Conservation (phyloP, 2,888 invertebrate species). For the Marasmarcha lunaedactyla region DNA sequence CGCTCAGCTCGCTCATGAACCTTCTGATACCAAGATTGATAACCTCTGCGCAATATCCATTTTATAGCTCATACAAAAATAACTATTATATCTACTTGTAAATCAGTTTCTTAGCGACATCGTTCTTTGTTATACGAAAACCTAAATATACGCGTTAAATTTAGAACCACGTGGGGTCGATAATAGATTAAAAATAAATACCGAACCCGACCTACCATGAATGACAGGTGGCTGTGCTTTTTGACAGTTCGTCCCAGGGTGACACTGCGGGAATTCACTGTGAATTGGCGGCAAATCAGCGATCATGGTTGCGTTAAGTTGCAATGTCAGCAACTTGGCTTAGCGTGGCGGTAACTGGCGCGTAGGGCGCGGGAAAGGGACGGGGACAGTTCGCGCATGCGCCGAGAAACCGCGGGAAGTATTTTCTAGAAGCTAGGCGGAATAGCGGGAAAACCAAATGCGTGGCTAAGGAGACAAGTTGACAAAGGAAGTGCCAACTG, state of each 20-base stretch:
- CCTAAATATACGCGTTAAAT: too few species aligned
- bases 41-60: too few species aligned
- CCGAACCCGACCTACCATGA: too few species aligned
- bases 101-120: too few species aligned
- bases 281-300: constrained; percentile 40
- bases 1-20: constrained; percentile 17
- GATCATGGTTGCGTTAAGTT: constrained; percentile 32
- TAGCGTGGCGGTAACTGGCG: constrained; percentile 24
- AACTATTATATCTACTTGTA: too few species aligned
- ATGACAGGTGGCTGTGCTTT: too few species aligned
- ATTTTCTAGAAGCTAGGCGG: constrained; percentile 48
- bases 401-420: constrained; percentile 51
- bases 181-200: too few species aligned
- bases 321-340: constrained; percentile 9
- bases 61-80: too few species aligned
- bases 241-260: too few species aligned
- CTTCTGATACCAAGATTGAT: background rate
- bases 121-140: too few species aligned
- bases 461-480: constrained; percentile 11
- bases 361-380: constrained; percentile 42
- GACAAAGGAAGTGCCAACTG: background rate
- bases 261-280: constrained; percentile 19
- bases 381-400: constrained; percentile 44
- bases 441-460: constrained; percentile 9
- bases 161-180: too few species aligned